Conservation (phyloP, 2,113 vertebrate genomes). For the Pionites leucogaster region DNA sequence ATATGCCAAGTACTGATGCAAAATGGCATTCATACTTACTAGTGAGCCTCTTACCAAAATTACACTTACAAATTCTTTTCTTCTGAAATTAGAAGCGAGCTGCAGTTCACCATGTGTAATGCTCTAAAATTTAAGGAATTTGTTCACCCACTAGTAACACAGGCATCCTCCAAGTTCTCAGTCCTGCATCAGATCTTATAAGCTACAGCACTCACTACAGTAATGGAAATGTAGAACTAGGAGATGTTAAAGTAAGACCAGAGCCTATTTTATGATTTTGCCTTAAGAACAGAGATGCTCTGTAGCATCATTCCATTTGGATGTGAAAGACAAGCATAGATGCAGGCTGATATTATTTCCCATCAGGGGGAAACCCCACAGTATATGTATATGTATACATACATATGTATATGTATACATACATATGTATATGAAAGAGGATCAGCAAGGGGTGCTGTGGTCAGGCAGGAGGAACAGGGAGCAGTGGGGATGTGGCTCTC, state of each 20-base stretch:
- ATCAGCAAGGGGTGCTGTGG: neutral
- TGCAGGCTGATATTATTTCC: neutral
- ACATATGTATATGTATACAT: no score
- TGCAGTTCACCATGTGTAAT: neutral
- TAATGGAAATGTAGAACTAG: neutral
- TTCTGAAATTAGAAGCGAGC: neutral
- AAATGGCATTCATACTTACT: neutral
- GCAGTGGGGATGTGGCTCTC: neutral
- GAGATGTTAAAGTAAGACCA: neutral
- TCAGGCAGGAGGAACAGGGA: neutral
- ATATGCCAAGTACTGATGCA: neutral
- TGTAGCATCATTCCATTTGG: neutral
- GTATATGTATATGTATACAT: fast-evolving
- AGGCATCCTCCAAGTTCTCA: neutral
- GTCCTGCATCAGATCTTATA: neutral
- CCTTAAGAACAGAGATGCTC: neutral
- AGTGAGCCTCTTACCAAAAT: neutral
- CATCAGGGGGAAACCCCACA: fast-evolving
- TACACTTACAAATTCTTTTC: neutral
- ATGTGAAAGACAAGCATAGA: neutral
- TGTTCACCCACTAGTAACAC: neutral
- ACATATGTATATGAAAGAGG: neutral
- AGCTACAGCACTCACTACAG: neutral
- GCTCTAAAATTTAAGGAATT: neutral
- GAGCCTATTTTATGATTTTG: neutral